Conservation (phyloP, 2,113 vertebrate genomes). For the Raja brachyura region DNA sequence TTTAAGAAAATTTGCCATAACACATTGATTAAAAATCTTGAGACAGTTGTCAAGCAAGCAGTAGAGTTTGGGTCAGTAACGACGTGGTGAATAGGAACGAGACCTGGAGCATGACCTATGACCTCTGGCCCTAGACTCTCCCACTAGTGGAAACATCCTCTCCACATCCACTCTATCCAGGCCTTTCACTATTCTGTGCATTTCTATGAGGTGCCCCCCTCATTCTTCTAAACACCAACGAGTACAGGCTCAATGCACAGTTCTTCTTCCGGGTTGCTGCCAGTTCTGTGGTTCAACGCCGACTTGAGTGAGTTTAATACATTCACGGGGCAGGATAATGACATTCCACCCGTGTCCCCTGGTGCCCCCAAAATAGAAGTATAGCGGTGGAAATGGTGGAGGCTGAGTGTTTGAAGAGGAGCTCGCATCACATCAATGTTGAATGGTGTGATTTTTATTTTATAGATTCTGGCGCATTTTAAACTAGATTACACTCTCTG, state of each 20-base stretch:
- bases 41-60: too few relatives aligned
- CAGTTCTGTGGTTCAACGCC: not conserved
- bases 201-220: too few relatives aligned
- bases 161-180: too few relatives aligned
- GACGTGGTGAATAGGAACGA: too few relatives aligned
- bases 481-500: not conserved
- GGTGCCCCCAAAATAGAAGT: not conserved
- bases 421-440: not conserved
- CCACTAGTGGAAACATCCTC: too few relatives aligned
- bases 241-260: not conserved
- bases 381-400: not conserved
- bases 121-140: too few relatives aligned
- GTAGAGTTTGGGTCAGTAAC: too few relatives aligned
- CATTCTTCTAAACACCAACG: too few relatives aligned
- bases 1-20: too few relatives aligned
- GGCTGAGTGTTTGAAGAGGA: not conserved
- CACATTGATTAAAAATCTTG: too few relatives aligned
- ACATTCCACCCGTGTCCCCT: not conserved
- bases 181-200: too few relatives aligned
- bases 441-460: constrained; percentile 4
- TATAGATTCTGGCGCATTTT: not conserved
- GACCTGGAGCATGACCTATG: too few relatives aligned
- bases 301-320: not conserved
- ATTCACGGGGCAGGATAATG: not conserved
- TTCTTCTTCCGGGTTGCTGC: not conserved